Evolutionary conservation across 2,888 invertebrate species (phyloP).

Genomic region (Mesochorus sp.): DNA sequence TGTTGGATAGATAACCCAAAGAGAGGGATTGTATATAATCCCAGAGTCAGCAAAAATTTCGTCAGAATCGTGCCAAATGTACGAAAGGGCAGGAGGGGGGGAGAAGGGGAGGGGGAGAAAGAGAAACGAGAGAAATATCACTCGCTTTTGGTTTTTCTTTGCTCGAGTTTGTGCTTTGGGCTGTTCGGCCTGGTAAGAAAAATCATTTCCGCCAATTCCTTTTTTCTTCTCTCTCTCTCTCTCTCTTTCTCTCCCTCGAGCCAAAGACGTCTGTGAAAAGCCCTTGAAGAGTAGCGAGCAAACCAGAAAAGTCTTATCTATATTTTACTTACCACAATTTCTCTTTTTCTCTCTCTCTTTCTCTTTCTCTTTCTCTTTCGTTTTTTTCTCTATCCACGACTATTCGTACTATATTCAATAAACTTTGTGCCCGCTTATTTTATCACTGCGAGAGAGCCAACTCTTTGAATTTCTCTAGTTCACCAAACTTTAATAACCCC

Average conservation of each 20-base stretch:
- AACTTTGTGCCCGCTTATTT: constrained; percentile 26
- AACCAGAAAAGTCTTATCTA: neutral
- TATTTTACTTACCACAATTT: constrained; percentile 5
- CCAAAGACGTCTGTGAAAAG: no score
- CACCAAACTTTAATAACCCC: constrained; percentile 32
- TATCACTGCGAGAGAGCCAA: neutral
- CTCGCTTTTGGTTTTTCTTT: no score
- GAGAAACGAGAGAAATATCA: no score
- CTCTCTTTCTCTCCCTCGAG: neutral
- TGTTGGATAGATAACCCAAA: no score
- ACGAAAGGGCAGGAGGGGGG: neutral
- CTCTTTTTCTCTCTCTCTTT: neutral
- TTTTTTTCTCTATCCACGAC: neutral
- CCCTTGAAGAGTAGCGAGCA: neutral
- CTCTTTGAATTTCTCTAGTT: neutral
- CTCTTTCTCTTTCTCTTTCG: neutral
- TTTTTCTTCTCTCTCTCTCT: neutral
- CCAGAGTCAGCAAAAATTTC: no score
- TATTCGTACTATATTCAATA: no score
- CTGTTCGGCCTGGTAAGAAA: no score
- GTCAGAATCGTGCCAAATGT: no score
- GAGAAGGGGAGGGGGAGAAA: neutral
- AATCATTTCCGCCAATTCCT: no score
- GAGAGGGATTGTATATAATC: no score
- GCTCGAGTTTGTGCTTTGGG: no score